Evolutionary conservation across 2,888 invertebrate genomes (phyloP).

Genomic region (Dyspetes luteomarginatus): DNA sequence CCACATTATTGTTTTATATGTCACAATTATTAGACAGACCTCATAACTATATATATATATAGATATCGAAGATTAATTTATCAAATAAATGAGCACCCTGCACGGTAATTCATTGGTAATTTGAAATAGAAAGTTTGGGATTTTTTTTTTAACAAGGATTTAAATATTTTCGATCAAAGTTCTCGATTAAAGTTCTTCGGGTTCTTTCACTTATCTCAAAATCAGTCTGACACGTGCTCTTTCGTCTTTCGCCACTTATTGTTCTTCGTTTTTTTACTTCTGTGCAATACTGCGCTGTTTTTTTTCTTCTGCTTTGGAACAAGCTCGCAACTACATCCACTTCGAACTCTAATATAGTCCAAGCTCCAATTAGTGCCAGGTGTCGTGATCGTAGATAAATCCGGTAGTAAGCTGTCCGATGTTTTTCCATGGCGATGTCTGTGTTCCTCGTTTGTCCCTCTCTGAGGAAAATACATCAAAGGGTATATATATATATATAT

Average conservation of each 20-base stretch:
- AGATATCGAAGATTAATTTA: background rate
- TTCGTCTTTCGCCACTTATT: slow-evolving; percentile 70
- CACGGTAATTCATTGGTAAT: background rate
- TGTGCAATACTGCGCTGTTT: slow-evolving; percentile 67
- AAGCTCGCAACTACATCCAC: slow-evolving; percentile 93
- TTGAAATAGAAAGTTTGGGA: background rate
- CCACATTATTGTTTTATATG: too few species aligned
- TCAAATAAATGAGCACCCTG: background rate
- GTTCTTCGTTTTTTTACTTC: slow-evolving; percentile 76
- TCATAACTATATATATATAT: background rate
- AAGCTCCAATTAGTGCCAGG: slow-evolving; percentile 87
- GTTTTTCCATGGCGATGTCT: slow-evolving; percentile 79
- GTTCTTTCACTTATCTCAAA: slow-evolving; percentile 34
- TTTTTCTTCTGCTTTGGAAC: slow-evolving; percentile 85
- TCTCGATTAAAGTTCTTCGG: background rate
- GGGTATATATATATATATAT: background rate
- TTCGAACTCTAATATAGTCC: slow-evolving; percentile 92
- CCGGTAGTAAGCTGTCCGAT: slow-evolving; percentile 55
- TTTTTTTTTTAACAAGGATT: slow-evolving; percentile 25
- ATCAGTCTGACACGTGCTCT: slow-evolving; percentile 64
- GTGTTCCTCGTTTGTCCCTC: slow-evolving; percentile 80
- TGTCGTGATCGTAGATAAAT: slow-evolving; percentile 57
- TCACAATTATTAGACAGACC: too few species aligned
- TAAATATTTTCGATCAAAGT: slow-evolving; percentile 27
- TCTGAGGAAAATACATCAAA: slow-evolving; percentile 74